phyloP scores from a whole-genome alignment of 2,888 invertebrate species.

The Anticlea derivata region DNA sequence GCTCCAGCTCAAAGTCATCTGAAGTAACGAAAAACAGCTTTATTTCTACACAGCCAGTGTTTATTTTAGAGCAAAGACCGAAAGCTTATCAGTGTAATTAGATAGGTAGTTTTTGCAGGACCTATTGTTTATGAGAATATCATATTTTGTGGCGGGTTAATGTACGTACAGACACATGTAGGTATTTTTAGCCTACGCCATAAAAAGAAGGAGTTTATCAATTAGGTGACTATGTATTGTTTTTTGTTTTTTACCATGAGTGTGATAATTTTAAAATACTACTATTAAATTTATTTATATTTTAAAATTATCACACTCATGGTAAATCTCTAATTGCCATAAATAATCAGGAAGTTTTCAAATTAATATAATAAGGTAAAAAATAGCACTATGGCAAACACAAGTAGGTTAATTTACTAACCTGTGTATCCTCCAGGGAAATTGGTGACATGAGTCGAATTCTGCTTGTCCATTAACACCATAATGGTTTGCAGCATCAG shows the following conservation, averaged over 20 bases:
- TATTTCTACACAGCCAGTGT: not conserved
- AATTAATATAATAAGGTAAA: not conserved
- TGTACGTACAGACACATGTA: not conserved
- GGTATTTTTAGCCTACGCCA: no score
- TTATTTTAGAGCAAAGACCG: conserved; percentile 5
- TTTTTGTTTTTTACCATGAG: no score
- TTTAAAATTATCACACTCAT: no score
- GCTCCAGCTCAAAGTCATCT: conserved; percentile 79
- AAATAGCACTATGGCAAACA: conserved; percentile 18
- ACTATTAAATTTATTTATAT: no score
- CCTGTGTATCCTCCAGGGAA: conserved; percentile 65
- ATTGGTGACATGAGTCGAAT: conserved; percentile 68
- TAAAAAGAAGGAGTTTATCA: no score
- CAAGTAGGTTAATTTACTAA: conserved; percentile 47
- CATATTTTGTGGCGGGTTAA: conserved; percentile 3
- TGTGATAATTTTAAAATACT: no score
- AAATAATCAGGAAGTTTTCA: not conserved
- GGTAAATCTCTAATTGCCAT: not conserved
- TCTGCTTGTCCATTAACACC: conserved; percentile 78
- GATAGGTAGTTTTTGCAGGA: conserved; percentile 22
- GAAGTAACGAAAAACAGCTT: conserved; percentile 29
- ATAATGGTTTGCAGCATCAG: conserved; percentile 80
- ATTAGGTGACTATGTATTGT: no score
- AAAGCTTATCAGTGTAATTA: conserved; percentile 27
- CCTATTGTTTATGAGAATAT: conserved; percentile 14